Evolutionary conservation across 1,140 invertebrate species (phyloP).

Genomic region (Drosophila insularis): DNA sequence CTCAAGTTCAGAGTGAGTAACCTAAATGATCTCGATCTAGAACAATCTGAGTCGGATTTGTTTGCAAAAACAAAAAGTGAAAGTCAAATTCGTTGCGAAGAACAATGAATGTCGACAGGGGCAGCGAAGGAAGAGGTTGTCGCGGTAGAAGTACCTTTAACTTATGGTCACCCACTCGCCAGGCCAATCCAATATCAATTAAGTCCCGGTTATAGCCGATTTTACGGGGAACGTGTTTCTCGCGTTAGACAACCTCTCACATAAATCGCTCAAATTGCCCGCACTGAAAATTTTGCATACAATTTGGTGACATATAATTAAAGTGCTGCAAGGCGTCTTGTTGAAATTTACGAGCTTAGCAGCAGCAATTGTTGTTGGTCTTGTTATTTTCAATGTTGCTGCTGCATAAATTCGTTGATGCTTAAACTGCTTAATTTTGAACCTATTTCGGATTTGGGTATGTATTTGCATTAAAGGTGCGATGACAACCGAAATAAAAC

Average conservation of each 20-base stretch:
- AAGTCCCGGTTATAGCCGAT: constrained; percentile 32
- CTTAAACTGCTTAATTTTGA: constrained; percentile 70
- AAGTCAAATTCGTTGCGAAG: constrained; percentile 44
- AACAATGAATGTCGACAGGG: constrained; percentile 1
- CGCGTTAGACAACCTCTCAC: constrained; percentile 33
- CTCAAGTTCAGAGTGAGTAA: constrained; percentile 74
- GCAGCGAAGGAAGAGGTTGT: neutral
- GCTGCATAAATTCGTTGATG: constrained; percentile 29
- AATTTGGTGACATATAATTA: constrained; percentile 65
- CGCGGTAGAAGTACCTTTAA: too few species aligned
- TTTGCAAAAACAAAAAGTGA: constrained; percentile 64
- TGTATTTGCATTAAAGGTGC: constrained; percentile 61
- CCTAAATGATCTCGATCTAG: constrained; percentile 50
- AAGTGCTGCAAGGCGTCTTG: constrained; percentile 28
- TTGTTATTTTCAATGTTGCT: constrained; percentile 10
- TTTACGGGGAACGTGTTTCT: neutral
- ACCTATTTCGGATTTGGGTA: constrained; percentile 42
- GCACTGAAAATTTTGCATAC: constrained; percentile 58
- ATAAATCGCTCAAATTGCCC: constrained; percentile 63
- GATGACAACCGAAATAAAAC: constrained; percentile 25
- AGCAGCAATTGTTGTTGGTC: constrained; percentile 48
- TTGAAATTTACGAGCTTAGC: constrained; percentile 68
- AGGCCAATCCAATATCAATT: constrained; percentile 61
- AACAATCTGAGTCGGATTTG: constrained; percentile 41
- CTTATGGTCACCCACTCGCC: constrained; percentile 30